These are phyloP conservation scores for Alligator sinensis DNA, from an alignment of 2,113 vertebrate species.

Conservation along the genomic window DNA sequence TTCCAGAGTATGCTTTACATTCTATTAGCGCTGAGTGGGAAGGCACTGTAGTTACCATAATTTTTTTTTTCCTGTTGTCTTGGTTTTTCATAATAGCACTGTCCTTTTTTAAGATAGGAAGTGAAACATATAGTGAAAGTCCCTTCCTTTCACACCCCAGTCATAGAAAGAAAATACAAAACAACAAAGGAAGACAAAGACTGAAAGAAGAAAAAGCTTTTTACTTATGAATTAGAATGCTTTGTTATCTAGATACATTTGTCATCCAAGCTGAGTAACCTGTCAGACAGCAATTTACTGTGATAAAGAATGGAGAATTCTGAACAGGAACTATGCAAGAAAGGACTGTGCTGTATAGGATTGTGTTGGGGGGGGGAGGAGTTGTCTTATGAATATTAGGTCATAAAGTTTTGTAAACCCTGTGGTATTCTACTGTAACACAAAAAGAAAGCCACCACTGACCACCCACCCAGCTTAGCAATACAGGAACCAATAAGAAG, in stretches of 20 bases:
- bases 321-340: not conserved
- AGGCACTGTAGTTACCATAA: not conserved
- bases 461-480: too few relatives aligned
- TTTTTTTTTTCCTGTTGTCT: not conserved
- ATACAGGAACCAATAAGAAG: too few relatives aligned
- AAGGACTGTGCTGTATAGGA: not conserved
- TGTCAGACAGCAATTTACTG: not conserved
- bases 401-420: too few relatives aligned
- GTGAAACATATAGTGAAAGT: not conserved
- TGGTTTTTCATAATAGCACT: not conserved
- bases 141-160: not conserved
- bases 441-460: too few relatives aligned
- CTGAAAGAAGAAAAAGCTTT: rapidly evolving
- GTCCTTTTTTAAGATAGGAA: not conserved
- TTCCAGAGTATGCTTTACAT: not conserved
- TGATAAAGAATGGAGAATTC: not conserved
- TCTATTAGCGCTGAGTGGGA: not conserved
- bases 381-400: not conserved
- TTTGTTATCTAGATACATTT: not conserved
- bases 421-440: not conserved
- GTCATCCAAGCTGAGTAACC: not conserved
- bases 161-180: not conserved
- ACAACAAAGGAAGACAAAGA: not conserved
- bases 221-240: not conserved
- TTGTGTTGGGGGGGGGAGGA: not conserved